Evolutionary conservation across 2,113 vertebrate genomes (phyloP).

Genomic region (Ctenomys sociabilis): DNA sequence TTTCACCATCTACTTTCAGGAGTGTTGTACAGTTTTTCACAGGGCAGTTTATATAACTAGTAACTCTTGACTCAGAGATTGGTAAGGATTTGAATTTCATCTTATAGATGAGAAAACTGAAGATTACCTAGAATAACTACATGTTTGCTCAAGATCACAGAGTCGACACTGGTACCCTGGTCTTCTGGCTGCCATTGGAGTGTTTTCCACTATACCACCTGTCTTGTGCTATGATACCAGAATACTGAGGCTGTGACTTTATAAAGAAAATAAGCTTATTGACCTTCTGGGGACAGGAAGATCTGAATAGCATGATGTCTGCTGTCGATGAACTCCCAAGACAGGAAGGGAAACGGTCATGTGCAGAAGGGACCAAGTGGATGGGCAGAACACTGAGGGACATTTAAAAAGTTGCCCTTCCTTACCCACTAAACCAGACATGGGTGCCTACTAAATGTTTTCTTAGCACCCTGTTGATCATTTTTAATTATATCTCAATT

Average conservation of each 20-base stretch:
- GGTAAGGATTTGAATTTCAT: slow-evolving; percentile 7
- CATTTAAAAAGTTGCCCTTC: neutral
- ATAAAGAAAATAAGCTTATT: neutral
- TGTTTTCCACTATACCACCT: neutral
- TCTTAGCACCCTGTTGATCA: neutral
- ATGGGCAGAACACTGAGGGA: neutral
- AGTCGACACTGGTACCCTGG: neutral
- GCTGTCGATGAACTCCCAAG: neutral
- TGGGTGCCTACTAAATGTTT: neutral
- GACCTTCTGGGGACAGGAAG: neutral
- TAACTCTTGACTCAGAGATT: neutral
- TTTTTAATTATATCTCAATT: slow-evolving; percentile 1
- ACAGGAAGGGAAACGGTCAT: neutral
- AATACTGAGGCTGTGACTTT: neutral
- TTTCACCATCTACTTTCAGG: neutral
- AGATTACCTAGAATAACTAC: neutral
- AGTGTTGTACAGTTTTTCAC: neutral
- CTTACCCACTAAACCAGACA: neutral
- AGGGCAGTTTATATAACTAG: neutral
- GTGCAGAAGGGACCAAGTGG: neutral
- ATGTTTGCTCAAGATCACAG: neutral
- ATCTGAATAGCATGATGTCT: neutral
- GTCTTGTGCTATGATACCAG: neutral
- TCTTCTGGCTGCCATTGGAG: neutral
- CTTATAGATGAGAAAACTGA: neutral